These are phyloP conservation scores for Atta cephalotes DNA, from an alignment of 1,140 invertebrate genomes.

Conservation along the genomic window DNA sequence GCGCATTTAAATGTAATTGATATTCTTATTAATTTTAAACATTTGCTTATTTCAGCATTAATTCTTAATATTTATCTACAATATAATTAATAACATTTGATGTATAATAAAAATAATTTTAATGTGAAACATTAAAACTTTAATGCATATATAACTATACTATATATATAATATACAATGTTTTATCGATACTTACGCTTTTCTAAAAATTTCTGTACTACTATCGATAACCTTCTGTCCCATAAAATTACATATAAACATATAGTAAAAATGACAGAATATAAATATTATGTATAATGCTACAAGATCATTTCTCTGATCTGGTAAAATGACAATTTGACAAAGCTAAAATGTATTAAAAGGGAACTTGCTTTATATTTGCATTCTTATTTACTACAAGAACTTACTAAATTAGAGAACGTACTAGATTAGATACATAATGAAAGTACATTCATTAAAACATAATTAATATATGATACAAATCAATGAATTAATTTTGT, in stretches of 20 bases:
- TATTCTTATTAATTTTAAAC: not conserved
- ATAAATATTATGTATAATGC: not conserved
- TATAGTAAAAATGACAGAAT: conserved; percentile 31
- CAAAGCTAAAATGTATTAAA: conserved; percentile 23
- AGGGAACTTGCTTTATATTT: not conserved
- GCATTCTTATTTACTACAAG: not conserved
- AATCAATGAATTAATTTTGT: not conserved
- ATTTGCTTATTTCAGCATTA: not conserved
- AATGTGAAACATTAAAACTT: not conserved
- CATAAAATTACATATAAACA: conserved; percentile 44
- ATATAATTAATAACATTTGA: not conserved
- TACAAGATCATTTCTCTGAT: not conserved
- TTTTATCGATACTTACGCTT: conserved; percentile 12
- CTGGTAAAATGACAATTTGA: not conserved
- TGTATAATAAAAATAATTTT: conserved; percentile 6
- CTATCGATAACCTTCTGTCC: conserved; percentile 38
- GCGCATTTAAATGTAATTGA: not conserved
- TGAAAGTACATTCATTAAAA: not conserved
- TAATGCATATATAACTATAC: not conserved
- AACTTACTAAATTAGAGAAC: not conserved
- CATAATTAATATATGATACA: not conserved
- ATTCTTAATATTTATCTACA: not conserved
- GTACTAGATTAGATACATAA: not conserved
- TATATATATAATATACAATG: too few species aligned
- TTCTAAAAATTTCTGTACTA: not conserved